Conservation (phyloP, 2,888 invertebrate species). For the Helleia helle region DNA sequence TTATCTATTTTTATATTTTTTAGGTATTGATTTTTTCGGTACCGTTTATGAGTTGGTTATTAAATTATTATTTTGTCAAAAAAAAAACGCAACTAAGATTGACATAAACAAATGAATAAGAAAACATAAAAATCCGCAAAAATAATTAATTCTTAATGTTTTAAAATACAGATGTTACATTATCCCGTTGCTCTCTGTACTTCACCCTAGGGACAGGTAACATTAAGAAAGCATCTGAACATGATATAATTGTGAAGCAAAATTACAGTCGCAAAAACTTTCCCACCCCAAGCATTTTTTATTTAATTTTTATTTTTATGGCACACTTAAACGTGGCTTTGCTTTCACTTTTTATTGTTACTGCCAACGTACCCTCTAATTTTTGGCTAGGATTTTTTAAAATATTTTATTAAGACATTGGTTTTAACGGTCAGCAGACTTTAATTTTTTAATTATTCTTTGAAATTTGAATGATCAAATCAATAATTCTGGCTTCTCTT, state of each 20-base stretch:
- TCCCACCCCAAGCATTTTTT: slow-evolving; percentile 67
- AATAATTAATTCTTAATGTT: slow-evolving; percentile 15
- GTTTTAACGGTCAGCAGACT: slow-evolving; percentile 42
- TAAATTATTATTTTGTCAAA: too few species aligned
- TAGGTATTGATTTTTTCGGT: too few species aligned
- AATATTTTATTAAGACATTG: slow-evolving; percentile 61
- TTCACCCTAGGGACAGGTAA: slow-evolving; percentile 48
- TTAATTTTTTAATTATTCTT: neutral
- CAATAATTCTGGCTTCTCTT: slow-evolving; percentile 60
- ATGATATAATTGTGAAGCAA: slow-evolving; percentile 59
- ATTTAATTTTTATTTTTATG: slow-evolving; percentile 73
- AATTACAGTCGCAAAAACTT: slow-evolving; percentile 60
- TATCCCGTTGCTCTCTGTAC: slow-evolving; percentile 18
- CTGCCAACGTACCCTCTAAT: slow-evolving; percentile 68
- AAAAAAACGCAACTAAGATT: too few species aligned
- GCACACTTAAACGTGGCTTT: slow-evolving; percentile 70
- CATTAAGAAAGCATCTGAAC: slow-evolving; percentile 47
- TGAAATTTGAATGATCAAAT: slow-evolving; percentile 6
- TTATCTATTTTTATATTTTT: too few species aligned
- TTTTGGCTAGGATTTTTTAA: slow-evolving; percentile 65
- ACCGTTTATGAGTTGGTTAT: too few species aligned
- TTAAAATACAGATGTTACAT: slow-evolving; percentile 18
- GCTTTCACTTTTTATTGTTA: slow-evolving; percentile 72
- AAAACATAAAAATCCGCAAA: slow-evolving; percentile 10
- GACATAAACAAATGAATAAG: too few species aligned